These are phyloP conservation scores for Monochamus alternatus DNA, from an alignment of 2,888 invertebrate species.

Conservation along the genomic window DNA sequence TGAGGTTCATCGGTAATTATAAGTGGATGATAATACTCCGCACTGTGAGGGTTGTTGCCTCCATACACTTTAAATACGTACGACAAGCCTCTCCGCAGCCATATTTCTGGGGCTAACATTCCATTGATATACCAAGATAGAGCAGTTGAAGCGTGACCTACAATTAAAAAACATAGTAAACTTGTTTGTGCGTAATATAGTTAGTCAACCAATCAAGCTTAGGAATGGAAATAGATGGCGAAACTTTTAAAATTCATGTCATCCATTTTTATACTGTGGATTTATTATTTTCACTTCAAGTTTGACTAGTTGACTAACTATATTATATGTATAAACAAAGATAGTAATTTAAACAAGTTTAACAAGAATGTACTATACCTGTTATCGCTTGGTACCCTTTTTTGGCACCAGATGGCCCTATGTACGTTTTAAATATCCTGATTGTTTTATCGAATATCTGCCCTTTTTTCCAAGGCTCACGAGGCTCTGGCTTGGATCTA, in stretches of 20 bases:
- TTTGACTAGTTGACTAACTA: too few species aligned
- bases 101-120: slow-evolving; percentile 88
- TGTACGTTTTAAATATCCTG: slow-evolving; percentile 84
- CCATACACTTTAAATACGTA: slow-evolving; percentile 89
- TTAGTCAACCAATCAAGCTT: too few species aligned
- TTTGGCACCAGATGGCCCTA: slow-evolving; percentile 89
- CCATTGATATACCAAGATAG: slow-evolving; percentile 96
- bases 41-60: slow-evolving; percentile 91
- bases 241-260: too few species aligned
- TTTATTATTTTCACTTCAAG: too few species aligned
- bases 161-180: slow-evolving; percentile 31
- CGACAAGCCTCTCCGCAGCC: slow-evolving; percentile 86
- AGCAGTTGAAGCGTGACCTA: slow-evolving; percentile 80
- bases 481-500: slow-evolving; percentile 64
- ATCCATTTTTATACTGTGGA: too few species aligned
- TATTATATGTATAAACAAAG: too few species aligned
- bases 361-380: slow-evolving; percentile 67
- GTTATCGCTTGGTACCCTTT: slow-evolving; percentile 85
- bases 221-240: too few species aligned
- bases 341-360: background rate
- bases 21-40: slow-evolving; percentile 90
- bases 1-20: slow-evolving; percentile 89
- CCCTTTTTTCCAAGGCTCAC: slow-evolving; percentile 76
- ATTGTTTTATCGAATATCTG: slow-evolving; percentile 81
- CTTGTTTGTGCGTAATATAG: too few species aligned